Evolutionary conservation across 2,113 vertebrate genomes (phyloP), one percentile per base, ranked within the genome.

Genomic region (Psettodes erumei): DNA sequence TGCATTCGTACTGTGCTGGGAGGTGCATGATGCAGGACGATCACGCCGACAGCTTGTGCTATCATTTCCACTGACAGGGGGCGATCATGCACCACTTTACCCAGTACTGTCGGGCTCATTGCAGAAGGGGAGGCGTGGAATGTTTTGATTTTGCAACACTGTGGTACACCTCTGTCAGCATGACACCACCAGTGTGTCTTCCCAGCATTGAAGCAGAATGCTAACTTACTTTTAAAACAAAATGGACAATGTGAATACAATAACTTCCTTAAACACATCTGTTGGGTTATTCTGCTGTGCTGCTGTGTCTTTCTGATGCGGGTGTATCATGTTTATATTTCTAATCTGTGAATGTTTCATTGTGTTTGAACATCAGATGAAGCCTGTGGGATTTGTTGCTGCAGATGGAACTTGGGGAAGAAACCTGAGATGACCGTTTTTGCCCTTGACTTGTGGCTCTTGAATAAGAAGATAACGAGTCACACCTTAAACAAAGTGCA

Each of bases 61-160:
- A 58, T 85, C 84, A 76, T 81, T 87, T 66, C 69, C 55, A 54
- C 87, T 59, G 81, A 64, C 76, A 89, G 89, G 71, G 86, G 86
- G 85, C 79, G 28, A 69, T 85, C 83, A 87, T 76, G 91, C 85
- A 86, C 86, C 84, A 83, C 77, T 80, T 74, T 86, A 89, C 83
- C 79, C 89, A 90, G 87, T 89, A 75, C 89, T 90, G 89, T 87
- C 21, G 89, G 85, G 87, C 80, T 89, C 81, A 73, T 54, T 73
- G 68, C 21, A 15, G 67, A 78, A 58, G 65, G 37, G 73, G 63
- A 63, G 23, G 53, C 0, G 63, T 68, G 76, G 54, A 54, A 47
- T 84, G 58, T 83, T 73, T n/a, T 70, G 28, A 61, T 81, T 78
- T 71, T 37, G 40, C 60, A 82, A 65, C 32, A 37, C 25, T 56